A percentile compares a stretch with the other conserved stretches of the same genome.
phyloP scores from a whole-genome alignment of 2,888 invertebrate genomes.

The Zhuqinia jingwanae region DNA sequence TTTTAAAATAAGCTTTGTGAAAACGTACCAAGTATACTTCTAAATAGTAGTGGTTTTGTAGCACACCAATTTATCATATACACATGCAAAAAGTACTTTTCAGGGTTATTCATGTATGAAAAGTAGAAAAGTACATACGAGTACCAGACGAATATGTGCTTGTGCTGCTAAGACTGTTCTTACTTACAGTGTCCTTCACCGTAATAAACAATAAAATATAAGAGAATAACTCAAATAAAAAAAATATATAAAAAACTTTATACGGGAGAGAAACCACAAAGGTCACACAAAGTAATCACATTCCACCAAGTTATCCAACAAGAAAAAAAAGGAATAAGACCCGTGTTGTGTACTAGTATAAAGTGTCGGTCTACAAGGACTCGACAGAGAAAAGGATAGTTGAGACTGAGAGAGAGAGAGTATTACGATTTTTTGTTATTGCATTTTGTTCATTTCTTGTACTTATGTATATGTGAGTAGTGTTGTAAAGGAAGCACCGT shows the following conservation, averaged over 20 bases:
- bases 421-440: conserved; percentile 23
- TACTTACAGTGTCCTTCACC: neutral
- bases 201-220: conserved; percentile 64
- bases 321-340: conserved; percentile 48
- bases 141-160: neutral
- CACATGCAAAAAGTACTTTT: conserved; percentile 36
- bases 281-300: conserved; percentile 67
- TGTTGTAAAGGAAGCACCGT: conserved; percentile 52
- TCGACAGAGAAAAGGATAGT: neutral
- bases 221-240: conserved; percentile 42
- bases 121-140: no score
- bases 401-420: conserved; percentile 39
- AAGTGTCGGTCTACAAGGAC: conserved; percentile 16
- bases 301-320: conserved; percentile 60
- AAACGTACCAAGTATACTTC: neutral
- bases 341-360: no score
- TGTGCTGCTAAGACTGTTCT: neutral
- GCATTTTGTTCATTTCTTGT: conserved; percentile 33
- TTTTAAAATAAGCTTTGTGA: neutral
- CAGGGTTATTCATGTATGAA: conserved; percentile 15
- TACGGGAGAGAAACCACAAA: conserved; percentile 63
- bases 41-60: neutral
- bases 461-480: neutral
- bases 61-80: no score
- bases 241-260: conserved; percentile 53